phyloP scores from a whole-genome alignment of 2,113 vertebrate species.

The Cephalophus harveyi region DNA sequence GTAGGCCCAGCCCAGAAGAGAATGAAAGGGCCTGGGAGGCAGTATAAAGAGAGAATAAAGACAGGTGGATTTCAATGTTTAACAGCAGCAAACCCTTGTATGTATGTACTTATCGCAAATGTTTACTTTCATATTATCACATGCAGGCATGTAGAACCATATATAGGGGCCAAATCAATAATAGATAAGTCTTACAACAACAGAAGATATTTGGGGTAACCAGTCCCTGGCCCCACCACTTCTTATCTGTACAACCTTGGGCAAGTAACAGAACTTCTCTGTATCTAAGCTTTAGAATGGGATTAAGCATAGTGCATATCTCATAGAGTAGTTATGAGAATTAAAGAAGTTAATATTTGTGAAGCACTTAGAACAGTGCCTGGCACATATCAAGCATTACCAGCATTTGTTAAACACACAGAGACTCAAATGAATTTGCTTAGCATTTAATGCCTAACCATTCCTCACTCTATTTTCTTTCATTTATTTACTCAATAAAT shows the following conservation, averaged over 20 bases:
- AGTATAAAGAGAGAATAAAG: background rate
- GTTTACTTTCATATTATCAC: background rate
- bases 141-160: background rate
- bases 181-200: background rate
- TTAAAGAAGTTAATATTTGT: slow-evolving; percentile 45
- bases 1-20: background rate
- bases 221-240: background rate
- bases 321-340: background rate
- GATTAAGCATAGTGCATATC: background rate
- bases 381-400: background rate
- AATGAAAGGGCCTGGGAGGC: background rate
- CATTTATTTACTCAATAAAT: slow-evolving; percentile 31
- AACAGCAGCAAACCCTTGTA: background rate
- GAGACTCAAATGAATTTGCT: background rate
- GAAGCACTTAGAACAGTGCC: background rate
- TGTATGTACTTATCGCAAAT: background rate
- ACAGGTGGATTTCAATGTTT: background rate
- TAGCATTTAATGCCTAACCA: background rate
- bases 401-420: slow-evolving; percentile 30
- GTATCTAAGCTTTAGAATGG: background rate
- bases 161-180: background rate
- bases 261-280: background rate
- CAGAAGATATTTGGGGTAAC: background rate
- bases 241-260: background rate
- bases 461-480: background rate